phyloP scores from a whole-genome alignment of 2,888 invertebrate species.

The Latrodectus elegans region DNA sequence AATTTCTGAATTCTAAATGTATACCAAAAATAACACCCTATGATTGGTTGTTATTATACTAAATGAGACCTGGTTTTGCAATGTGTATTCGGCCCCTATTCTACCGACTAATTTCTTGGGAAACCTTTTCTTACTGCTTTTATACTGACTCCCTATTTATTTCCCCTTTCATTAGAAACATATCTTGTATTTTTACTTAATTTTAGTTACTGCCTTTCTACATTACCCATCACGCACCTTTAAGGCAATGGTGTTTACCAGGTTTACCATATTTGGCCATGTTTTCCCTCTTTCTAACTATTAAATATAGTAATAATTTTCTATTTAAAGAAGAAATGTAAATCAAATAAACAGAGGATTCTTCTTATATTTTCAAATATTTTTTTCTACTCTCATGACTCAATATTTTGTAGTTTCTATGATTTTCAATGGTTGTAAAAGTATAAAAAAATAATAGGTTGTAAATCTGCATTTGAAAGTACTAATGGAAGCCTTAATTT shows the following conservation, averaged over 20 bases:
- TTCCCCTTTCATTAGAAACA: constrained; percentile 61
- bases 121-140: constrained; percentile 10
- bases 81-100: constrained; percentile 1
- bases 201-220: constrained; percentile 56
- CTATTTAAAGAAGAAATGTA: not conserved
- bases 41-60: too few relatives aligned
- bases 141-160: constrained; percentile 44
- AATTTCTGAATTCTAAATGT: too few relatives aligned
- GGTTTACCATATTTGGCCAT: constrained; percentile 19
- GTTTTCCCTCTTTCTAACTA: constrained; percentile 11
- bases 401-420: too few relatives aligned
- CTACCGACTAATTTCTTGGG: constrained; percentile 40
- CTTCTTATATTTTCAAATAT: too few relatives aligned
- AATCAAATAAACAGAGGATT: too few relatives aligned
- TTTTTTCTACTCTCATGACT: too few relatives aligned
- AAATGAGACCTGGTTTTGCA: not conserved
- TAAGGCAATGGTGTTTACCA: not conserved
- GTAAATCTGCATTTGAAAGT: too few relatives aligned
- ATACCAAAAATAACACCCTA: too few relatives aligned
- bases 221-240: constrained; percentile 44
- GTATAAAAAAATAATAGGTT: too few relatives aligned
- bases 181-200: constrained; percentile 64
- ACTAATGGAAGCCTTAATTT: too few relatives aligned
- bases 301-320: not conserved
- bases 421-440: too few relatives aligned